phyloP scores from a whole-genome alignment of 2,797 vertebrate genomes.

The Anabacerthia variegaticeps region DNA sequence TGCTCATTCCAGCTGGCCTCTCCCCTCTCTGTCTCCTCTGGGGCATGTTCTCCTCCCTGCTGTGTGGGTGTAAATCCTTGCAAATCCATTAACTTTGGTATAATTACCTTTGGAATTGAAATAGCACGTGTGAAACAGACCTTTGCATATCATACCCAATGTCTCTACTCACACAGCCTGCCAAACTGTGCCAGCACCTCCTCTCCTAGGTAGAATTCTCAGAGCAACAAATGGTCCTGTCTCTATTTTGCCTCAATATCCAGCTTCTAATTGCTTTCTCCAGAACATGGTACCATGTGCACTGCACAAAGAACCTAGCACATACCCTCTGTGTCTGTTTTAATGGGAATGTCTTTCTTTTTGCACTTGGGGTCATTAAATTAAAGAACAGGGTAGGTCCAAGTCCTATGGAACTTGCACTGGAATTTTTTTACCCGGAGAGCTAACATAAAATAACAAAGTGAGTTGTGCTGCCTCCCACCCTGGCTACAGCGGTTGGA shows the following conservation, averaged over 20 bases:
- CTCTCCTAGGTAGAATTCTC: neutral
- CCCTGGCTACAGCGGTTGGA: constrained; percentile 29
- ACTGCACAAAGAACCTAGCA: neutral
- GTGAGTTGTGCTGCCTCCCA: constrained; percentile 61
- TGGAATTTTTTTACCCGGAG: constrained; percentile 38
- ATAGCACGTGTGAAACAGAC: rapidly evolving
- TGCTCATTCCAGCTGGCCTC: neutral
- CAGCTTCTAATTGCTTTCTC: neutral
- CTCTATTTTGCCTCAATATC: neutral
- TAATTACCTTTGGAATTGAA: neutral
- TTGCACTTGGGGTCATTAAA: constrained; percentile 28
- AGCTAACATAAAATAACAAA: constrained; percentile 67
- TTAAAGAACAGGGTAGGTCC: constrained; percentile 47
- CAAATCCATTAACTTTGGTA: neutral
- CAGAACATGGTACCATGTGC: neutral
- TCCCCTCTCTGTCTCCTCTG: neutral
- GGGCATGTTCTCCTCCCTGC: neutral
- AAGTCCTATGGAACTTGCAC: constrained; percentile 16
- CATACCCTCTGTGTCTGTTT: neutral
- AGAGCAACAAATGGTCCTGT: neutral
- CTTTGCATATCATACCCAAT: neutral
- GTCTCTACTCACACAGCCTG: neutral
- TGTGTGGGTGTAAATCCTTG: neutral
- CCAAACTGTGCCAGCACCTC: neutral
- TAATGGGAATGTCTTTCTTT: neutral